Percentiles rank a stretch among this genome's conserved stretches.
Evolutionary conservation across 2,888 invertebrate genomes (phyloP).

Genomic region (Mystacides longicornis): DNA sequence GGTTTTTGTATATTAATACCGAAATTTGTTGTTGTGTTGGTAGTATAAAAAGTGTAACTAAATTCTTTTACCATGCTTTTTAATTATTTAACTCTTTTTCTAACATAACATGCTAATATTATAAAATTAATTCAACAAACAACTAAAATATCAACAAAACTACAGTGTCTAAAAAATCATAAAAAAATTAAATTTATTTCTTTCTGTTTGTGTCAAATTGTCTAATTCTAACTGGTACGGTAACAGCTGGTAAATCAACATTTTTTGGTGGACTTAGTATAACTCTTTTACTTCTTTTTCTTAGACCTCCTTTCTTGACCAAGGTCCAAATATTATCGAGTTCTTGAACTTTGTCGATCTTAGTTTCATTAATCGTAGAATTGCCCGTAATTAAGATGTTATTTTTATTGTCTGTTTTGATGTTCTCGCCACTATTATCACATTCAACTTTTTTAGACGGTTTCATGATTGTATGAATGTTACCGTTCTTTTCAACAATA

Average conservation of each 20-base stretch:
- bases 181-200: background rate
- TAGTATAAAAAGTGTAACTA: too few relatives aligned
- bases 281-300: conserved; percentile 9
- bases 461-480: background rate
- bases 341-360: background rate
- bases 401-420: background rate
- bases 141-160: too few relatives aligned
- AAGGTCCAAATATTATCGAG: conserved; percentile 6
- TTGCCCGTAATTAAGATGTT: background rate
- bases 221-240: conserved; percentile 43
- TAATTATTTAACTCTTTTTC: too few relatives aligned
- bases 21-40: too few relatives aligned
- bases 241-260: conserved; percentile 44
- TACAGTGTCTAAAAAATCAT: too few relatives aligned
- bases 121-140: too few relatives aligned
- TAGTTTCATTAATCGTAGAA: background rate
- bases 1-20: too few relatives aligned
- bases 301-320: background rate
- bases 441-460: background rate
- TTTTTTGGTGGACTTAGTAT: conserved; percentile 13
- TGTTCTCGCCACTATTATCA: background rate
- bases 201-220: conserved; percentile 33
- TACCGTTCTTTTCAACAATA: background rate
- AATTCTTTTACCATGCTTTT: too few relatives aligned
- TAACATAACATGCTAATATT: too few relatives aligned